Percentiles rank a stretch among this genome's conserved stretches.
phyloP scores from a whole-genome alignment of 2,797 vertebrate species.

The Malacoraja senta region DNA sequence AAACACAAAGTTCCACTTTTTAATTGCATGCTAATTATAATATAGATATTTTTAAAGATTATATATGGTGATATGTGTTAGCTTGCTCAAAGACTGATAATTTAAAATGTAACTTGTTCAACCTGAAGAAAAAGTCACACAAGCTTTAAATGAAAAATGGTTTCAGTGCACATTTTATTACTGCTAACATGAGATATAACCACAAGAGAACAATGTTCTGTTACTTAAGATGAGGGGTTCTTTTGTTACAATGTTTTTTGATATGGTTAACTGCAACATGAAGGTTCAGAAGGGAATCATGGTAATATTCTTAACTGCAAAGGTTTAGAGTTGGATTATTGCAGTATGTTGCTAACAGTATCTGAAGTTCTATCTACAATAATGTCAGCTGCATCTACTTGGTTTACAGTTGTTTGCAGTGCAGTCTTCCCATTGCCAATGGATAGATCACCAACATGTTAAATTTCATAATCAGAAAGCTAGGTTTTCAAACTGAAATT shows the following conservation, averaged over 20 bases:
- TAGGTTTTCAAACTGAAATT: slow-evolving; percentile 9
- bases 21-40: slow-evolving; percentile 22
- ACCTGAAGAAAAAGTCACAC: not conserved
- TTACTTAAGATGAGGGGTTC: not conserved
- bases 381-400: slow-evolving; percentile 22
- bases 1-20: slow-evolving; percentile 10
- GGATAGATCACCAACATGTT: slow-evolving; percentile 28
- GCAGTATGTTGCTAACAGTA: not conserved
- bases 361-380: not conserved
- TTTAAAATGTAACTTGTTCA: slow-evolving; percentile 26
- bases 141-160: slow-evolving; percentile 9
- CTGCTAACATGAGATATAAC: not conserved
- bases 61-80: not conserved
- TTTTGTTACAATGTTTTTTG: not conserved
- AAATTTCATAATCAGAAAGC: slow-evolving; percentile 1
- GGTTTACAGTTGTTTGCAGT: slow-evolving; percentile 16
- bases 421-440: not conserved
- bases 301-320: not conserved
- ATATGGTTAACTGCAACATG: not conserved
- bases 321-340: not conserved
- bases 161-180: slow-evolving; percentile 10
- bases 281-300: too few relatives aligned
- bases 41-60: slow-evolving; percentile 33
- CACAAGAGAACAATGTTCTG: not conserved
- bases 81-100: slow-evolving; percentile 9